phyloP scores from a whole-genome alignment of 2,797 vertebrate genomes.

The Varecia variegata region DNA sequence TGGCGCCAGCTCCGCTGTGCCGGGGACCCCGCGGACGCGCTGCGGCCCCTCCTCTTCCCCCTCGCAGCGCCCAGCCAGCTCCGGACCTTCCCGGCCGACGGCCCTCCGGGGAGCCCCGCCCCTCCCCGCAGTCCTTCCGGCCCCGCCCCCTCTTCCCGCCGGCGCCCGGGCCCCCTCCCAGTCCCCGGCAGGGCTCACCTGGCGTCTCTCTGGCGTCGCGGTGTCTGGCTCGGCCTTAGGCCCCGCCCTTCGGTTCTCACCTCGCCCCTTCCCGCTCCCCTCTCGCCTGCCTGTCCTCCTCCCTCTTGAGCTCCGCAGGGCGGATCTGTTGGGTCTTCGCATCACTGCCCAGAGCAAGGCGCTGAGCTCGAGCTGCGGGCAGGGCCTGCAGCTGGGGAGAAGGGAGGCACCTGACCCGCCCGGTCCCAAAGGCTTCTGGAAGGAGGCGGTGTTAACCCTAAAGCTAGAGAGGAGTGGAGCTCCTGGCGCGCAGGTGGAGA shows the following conservation, averaged over 20 bases:
- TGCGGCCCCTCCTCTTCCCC: not conserved
- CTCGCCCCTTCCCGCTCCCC: not conserved
- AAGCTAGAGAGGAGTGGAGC: not conserved
- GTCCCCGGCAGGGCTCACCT: constrained; percentile 53
- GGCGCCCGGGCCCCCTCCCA: not conserved
- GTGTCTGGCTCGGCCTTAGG: constrained; percentile 39
- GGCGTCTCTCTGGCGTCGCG: constrained; percentile 46
- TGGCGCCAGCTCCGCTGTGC: not conserved
- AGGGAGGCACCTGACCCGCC: not conserved
- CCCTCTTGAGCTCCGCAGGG: rapidly evolving
- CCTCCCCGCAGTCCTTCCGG: not conserved
- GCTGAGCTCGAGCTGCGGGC: not conserved
- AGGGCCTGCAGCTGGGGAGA: not conserved
- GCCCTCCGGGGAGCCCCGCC: not conserved
- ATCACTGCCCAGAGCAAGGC: rapidly evolving
- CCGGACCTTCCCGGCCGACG: rapidly evolving
- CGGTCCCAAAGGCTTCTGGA: not conserved
- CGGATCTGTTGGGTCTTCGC: rapidly evolving
- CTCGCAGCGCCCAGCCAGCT: not conserved
- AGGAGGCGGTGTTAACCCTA: not conserved
- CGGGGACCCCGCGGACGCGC: not conserved
- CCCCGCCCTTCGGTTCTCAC: not conserved
- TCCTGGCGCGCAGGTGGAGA: not conserved
- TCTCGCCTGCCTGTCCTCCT: rapidly evolving
- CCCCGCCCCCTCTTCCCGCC: not conserved